These are phyloP conservation scores for Anguilla megastoma DNA, from an alignment of 2,797 vertebrate species.

Conservation along the genomic window DNA sequence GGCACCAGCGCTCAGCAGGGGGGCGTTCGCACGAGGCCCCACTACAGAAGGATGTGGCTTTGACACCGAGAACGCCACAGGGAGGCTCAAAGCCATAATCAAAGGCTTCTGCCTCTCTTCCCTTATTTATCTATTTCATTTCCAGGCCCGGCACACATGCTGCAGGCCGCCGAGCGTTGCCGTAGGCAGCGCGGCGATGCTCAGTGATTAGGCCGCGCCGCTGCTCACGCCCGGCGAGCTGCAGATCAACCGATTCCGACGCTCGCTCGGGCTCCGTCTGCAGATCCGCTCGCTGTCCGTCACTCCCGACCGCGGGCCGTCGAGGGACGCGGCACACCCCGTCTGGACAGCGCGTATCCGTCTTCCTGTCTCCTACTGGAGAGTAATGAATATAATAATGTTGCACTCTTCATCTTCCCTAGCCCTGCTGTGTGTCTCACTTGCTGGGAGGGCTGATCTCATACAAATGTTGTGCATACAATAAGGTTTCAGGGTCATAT, in stretches of 20 bases:
- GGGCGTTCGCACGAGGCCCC: background rate
- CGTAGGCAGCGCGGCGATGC: background rate
- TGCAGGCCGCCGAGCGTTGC: background rate
- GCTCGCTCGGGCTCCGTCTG: background rate
- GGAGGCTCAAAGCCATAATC: conserved; percentile 12
- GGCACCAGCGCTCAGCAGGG: background rate
- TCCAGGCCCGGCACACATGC: background rate
- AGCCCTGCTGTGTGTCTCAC: background rate
- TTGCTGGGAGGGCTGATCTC: background rate
- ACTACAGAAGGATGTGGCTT: background rate
- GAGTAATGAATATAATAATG: background rate
- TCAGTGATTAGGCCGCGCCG: background rate
- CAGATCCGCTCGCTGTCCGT: background rate
- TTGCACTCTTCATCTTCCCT: background rate
- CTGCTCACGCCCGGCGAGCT: background rate
- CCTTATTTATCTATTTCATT: background rate
- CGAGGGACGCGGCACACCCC: background rate
- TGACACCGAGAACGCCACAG: background rate
- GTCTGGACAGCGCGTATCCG: background rate
- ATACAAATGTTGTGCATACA: background rate
- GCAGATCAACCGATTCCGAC: background rate
- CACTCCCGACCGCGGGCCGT: background rate
- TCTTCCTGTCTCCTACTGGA: background rate
- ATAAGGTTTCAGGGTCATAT: background rate
- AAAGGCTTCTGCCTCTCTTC: background rate